phyloP scores from a whole-genome alignment of 2,888 invertebrate species.

The Sturmia bella region DNA sequence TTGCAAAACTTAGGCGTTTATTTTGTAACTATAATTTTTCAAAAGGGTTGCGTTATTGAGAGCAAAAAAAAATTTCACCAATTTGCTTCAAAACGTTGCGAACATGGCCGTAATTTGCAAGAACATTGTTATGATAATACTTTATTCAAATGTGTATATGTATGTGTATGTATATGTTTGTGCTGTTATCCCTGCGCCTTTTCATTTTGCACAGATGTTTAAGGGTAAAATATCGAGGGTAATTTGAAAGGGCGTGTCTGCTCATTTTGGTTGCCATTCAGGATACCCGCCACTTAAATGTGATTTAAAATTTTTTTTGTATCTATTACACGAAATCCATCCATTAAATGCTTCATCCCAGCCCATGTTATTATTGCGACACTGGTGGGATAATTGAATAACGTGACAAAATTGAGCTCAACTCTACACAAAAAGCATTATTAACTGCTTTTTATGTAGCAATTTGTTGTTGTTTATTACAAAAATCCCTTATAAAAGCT shows the following conservation, averaged over 20 bases:
- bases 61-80: not conserved
- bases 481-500: constrained; percentile 18
- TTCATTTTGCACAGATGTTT: constrained; percentile 56
- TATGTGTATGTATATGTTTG: not conserved
- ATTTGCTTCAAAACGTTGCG: constrained; percentile 19
- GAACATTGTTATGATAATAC: constrained; percentile 25
- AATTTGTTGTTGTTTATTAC: constrained; percentile 27
- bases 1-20: too few species aligned
- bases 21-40: not conserved
- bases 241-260: constrained; percentile 56
- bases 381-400: constrained; percentile 65
- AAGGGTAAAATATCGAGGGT: constrained; percentile 38
- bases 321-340: constrained; percentile 46
- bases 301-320: constrained; percentile 53
- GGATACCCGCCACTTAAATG: constrained; percentile 66
- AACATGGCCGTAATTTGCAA: constrained; percentile 8
- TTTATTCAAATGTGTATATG: too few species aligned
- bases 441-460: constrained; percentile 36
- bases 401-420: constrained; percentile 52
- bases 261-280: constrained; percentile 53
- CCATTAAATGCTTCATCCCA: constrained; percentile 35
- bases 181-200: not conserved
- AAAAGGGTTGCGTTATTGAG: not conserved
- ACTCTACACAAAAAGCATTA: constrained; percentile 9
- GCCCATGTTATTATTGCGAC: not conserved